A percentile compares a stretch with the other conserved stretches of the same genome.
phyloP scores from a whole-genome alignment of 2,888 invertebrate genomes.

The Spodoptera picta region DNA sequence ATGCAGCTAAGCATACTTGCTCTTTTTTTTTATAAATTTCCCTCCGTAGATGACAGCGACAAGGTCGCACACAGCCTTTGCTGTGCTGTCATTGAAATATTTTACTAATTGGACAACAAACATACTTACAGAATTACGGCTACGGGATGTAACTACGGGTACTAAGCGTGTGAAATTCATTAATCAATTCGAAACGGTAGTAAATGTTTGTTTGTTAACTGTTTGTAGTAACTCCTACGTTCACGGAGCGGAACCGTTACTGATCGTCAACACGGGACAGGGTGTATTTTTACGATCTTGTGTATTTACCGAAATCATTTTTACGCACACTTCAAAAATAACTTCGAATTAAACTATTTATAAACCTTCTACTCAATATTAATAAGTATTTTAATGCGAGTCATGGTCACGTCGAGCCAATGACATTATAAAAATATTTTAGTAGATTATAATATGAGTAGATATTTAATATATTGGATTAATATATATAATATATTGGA shows the following conservation, averaged over 20 bases:
- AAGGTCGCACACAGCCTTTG: no score
- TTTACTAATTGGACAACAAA: background rate
- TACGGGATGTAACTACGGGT: conserved; percentile 2
- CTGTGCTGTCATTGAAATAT: no score
- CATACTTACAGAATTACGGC: conserved; percentile 11
- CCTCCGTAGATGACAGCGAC: no score
- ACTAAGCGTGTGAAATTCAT: conserved; percentile 21
- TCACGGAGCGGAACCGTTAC: conserved; percentile 19
- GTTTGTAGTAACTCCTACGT: conserved; percentile 24
- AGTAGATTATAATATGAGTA: conserved; percentile 1
- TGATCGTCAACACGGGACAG: conserved; percentile 17
- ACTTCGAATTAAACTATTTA: conserved; percentile 6
- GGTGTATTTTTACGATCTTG: conserved; percentile 23
- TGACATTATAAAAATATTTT: conserved; percentile 17
- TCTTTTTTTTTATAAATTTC: no score
- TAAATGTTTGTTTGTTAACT: conserved; percentile 27
- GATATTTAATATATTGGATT: background rate
- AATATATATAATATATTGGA: background rate
- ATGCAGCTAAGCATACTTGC: no score
- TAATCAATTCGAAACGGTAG: conserved; percentile 25
- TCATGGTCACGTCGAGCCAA: conserved; percentile 13
- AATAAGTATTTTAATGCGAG: conserved; percentile 10
- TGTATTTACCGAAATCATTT: conserved; percentile 6
- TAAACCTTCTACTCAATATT: background rate
- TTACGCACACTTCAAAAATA: conserved; percentile 13